Base-by-base conservation (phyloP, 2,888 invertebrate genomes). In the Norana najaformis region DNA sequence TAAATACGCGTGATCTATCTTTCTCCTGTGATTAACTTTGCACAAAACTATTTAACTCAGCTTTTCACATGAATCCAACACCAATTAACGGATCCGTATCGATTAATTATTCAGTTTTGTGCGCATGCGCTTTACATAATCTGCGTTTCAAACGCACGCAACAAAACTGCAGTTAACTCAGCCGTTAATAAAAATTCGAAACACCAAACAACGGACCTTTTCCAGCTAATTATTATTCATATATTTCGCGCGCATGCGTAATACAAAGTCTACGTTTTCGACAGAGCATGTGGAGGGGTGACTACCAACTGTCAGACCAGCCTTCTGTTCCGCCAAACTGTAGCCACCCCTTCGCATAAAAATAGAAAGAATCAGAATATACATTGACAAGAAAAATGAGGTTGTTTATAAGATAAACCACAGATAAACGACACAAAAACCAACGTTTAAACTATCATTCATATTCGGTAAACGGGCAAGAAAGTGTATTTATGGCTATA, bases 331-430 rank as follows among this genome's bases (percentile, higher is more conserved):
- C 30, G n/a, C 69, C 69, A 69, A 69, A 69, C n/a, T 69, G 69
- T 69, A n/a, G 69, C 69, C 69, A 69, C 69, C 69, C 69, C 69
- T 69, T n/a, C 69, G 69, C 69, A n/a, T n/a, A n/a, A n/a, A 69
- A 69, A n/a, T 69, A n/a, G 41, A 41, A n/a, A 69, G 69, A 69
- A 69, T n/a, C 14, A 69, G 69, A n/a, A 69, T n/a, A 69, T 69
- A 69, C 47, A 4, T 69, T 69, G 69, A 69, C 69, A 69, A 69
- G n/a, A 69, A n/a, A 69, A 69, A 69, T 69, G 69, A 69, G 69
- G 69, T n/a, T n/a, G 69, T 69, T 69, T 69, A 69, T 13, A 69
- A 1, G n/a, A 69, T 3, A 47, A 47, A 47, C 47, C 47, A 47
- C 47, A 47, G 13, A 53, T 69, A 69, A n/a, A 69, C 69, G 69